Base-by-base conservation (phyloP, 2,888 invertebrate genomes). In the Chloroclysta siterata region DNA sequence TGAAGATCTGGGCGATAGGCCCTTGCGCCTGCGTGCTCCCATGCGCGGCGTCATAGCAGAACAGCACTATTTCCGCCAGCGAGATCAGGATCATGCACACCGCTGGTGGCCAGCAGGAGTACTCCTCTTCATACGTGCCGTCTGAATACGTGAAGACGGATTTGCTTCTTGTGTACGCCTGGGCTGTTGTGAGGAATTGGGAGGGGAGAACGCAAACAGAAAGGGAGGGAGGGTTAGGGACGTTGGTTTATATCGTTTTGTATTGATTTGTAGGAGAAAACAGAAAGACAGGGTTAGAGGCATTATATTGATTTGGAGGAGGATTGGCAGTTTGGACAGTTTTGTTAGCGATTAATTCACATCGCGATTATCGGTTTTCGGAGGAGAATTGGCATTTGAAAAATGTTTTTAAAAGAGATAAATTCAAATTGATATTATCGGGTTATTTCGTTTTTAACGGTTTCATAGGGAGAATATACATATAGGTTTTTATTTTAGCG, bases 11-110 rank as follows among this genome's bases (percentile, higher is more conserved):
- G 8, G 97, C 96, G 41, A 97, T 95, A 0, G 98, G 97, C 0
- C 98, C 97, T 36, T 96, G 93, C 33, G 94, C 93, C 52, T 88
- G 83, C 0, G 84, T 87, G 74, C 85, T 82, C n/a, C 90, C 90
- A 33, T 89, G 83, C 1, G 87, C 83, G 0, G 95, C 78, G 85
- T 94, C 85, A 80, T 93, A 83, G 90, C 93, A 94, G 84, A 95
- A 97, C 79, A 96, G 93, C 28, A 95, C 93, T 72, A 98, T 98
- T 94, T 99, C 98, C 72, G 98, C 90, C 63, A 98, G 78, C 5
- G 98, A 98, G 76, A 99, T 96, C 66, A 97, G 90, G 68, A 98
- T 95, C 97, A 99, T 98, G 80, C 98, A 97, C 58, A 99, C 81
- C 0, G 97, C 96, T 0, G 99, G 99, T 13, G 99, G 99, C 84